These are phyloP conservation scores for Drosophila mettleri DNA, from an alignment of 2,888 invertebrate genomes.

Conservation along the genomic window DNA sequence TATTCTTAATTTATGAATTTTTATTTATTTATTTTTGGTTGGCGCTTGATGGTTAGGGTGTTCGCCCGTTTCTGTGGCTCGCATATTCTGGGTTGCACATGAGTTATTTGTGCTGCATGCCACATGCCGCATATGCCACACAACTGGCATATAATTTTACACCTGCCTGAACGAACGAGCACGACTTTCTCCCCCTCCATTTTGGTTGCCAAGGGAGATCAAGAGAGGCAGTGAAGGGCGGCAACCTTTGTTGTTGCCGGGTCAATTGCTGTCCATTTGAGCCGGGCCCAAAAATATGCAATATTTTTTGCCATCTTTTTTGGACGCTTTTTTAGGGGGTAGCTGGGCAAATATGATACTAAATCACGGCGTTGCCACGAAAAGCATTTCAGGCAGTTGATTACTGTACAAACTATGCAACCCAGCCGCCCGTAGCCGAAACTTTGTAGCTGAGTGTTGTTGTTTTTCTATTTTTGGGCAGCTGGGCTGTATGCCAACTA, in stretches of 20 bases:
- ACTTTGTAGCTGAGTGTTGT: background rate
- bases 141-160: conserved; percentile 71
- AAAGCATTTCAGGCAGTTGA: conserved; percentile 31
- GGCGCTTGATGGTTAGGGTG: background rate
- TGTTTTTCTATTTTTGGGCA: background rate
- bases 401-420: conserved; percentile 18
- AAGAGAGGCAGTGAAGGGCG: background rate
- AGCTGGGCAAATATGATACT: conserved; percentile 49
- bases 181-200: conserved; percentile 15
- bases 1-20: background rate
- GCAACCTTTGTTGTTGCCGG: conserved; percentile 19
- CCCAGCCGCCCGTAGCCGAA: background rate
- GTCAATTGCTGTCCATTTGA: conserved; percentile 63
- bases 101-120: conserved; percentile 48
- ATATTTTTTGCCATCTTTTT: conserved; percentile 35
- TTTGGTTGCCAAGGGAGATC: conserved; percentile 24
- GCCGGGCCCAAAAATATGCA: conserved; percentile 38
- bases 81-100: conserved; percentile 42
- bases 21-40: background rate
- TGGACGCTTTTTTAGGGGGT: conserved; percentile 10
- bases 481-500: background rate
- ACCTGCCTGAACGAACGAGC: conserved; percentile 51
- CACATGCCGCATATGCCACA: conserved; percentile 41
- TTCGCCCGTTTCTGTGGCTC: conserved; percentile 4
- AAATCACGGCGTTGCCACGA: conserved; percentile 34